Evolutionary conservation across 2,113 vertebrate genomes (phyloP).

Genomic region (Dermatemys mawii): DNA sequence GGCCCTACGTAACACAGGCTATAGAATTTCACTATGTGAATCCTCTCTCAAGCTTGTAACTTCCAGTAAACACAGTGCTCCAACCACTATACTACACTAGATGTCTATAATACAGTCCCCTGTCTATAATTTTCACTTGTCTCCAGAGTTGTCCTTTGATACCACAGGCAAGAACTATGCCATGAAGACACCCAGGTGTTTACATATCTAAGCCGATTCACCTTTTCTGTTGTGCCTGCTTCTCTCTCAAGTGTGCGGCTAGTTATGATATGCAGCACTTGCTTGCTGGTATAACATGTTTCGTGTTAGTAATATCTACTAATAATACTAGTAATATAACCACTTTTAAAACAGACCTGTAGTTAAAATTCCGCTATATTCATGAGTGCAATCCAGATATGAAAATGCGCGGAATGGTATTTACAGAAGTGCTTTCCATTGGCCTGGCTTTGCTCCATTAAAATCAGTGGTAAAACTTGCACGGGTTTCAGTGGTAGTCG

Average conservation of each 20-base stretch:
- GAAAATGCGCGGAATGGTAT: not conserved
- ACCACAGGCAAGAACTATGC: rapidly evolving
- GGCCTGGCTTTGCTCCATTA: not conserved
- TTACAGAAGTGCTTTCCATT: not conserved
- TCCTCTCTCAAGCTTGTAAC: not conserved
- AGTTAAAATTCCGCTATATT: not conserved
- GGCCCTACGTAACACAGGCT: rapidly evolving
- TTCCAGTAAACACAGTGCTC: not conserved
- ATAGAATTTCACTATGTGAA: rapidly evolving
- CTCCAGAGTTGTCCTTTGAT: not conserved
- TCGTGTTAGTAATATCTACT: too few species aligned
- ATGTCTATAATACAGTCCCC: not conserved
- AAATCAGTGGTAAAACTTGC: not conserved
- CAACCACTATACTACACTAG: not conserved
- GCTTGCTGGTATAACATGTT: not conserved
- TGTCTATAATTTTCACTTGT: not conserved
- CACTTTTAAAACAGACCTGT: not conserved
- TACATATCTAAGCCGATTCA: rapidly evolving
- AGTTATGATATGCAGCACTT: not conserved
- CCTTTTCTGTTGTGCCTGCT: rapidly evolving
- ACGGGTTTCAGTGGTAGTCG: not conserved
- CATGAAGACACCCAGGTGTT: rapidly evolving
- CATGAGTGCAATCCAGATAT: not conserved
- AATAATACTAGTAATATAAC: not conserved
- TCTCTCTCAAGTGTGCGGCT: not conserved